Conservation (phyloP, 2,113 vertebrate species). For the Poecilia latipinna region DNA sequence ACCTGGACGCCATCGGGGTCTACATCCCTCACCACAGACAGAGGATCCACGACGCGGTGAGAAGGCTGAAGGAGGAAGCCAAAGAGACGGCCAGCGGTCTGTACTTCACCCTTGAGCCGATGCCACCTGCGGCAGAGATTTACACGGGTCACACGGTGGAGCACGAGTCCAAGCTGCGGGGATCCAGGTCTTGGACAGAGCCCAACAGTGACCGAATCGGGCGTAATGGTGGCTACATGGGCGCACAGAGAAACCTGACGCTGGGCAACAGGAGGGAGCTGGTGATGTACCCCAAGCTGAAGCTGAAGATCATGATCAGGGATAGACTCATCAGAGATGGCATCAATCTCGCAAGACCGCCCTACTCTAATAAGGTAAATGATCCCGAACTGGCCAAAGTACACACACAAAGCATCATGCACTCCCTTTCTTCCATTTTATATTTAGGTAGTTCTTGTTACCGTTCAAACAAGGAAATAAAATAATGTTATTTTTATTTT, state of each 20-base stretch:
- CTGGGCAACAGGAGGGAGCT: constrained; percentile 81
- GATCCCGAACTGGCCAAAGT: background rate
- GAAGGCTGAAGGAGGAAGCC: constrained; percentile 89
- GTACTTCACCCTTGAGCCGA: constrained; percentile 95
- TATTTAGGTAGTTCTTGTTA: background rate
- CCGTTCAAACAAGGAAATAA: too few relatives aligned
- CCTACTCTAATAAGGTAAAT: constrained; percentile 94
- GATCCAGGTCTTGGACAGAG: constrained; percentile 82
- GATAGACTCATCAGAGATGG: constrained; percentile 95
- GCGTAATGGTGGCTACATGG: constrained; percentile 60
- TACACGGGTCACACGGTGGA: constrained; percentile 81
- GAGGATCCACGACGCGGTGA: constrained; percentile 91
- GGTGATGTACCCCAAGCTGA: constrained; percentile 89
- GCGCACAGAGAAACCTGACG: constrained; percentile 79
- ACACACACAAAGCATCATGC: background rate
- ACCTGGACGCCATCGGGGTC: constrained; percentile 97
- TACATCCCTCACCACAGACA: constrained; percentile 89
- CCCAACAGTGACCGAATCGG: constrained; percentile 67
- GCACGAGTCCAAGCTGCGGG: constrained; percentile 77
- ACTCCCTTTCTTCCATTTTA: background rate
- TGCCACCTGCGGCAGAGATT: constrained; percentile 70
- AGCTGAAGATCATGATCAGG: constrained; percentile 98
- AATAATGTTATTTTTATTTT: background rate
- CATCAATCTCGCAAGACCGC: constrained; percentile 90
- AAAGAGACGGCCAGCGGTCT: constrained; percentile 87